phyloP scores from a whole-genome alignment of 2,797 vertebrate species.

The Channallabes apus region DNA sequence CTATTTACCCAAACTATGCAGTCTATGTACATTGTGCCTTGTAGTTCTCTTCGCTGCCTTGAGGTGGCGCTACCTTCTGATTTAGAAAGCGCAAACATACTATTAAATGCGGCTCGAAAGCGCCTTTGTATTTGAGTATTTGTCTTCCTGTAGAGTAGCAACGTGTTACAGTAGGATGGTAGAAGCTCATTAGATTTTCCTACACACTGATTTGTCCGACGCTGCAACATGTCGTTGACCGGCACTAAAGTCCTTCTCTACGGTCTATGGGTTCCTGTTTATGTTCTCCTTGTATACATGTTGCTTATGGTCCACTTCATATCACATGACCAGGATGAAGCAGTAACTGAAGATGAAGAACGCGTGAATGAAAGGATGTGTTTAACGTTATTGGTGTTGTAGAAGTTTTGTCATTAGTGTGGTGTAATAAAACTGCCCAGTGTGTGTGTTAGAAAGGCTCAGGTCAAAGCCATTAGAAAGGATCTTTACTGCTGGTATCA shows the following conservation, averaged over 20 bases:
- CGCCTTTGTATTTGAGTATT: too few relatives aligned
- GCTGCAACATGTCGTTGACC: too few relatives aligned
- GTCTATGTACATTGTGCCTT: too few relatives aligned
- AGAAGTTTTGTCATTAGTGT: not conserved
- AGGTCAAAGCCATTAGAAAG: not conserved
- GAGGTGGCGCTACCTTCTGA: not conserved
- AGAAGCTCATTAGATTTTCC: not conserved
- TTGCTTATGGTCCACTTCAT: too few relatives aligned
- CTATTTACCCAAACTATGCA: not conserved
- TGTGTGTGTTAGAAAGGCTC: not conserved
- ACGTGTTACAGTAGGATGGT: not conserved
- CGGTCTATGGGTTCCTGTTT: too few relatives aligned
- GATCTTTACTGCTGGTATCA: not conserved
- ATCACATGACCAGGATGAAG: not conserved
- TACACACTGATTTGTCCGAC: not conserved
- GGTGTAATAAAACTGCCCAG: not conserved
- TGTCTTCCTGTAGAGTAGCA: too few relatives aligned
- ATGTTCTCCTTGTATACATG: too few relatives aligned
- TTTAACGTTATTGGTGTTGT: not conserved
- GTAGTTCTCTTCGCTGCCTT: not conserved
- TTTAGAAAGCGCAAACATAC: not conserved
- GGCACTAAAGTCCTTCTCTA: too few relatives aligned
- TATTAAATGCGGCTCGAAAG: not conserved
- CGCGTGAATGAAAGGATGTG: not conserved
- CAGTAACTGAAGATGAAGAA: not conserved